Evolutionary conservation across 1,140 invertebrate genomes (phyloP), one percentile per base, ranked within the genome.

Genomic region (Leguminivora glycinivorella): DNA sequence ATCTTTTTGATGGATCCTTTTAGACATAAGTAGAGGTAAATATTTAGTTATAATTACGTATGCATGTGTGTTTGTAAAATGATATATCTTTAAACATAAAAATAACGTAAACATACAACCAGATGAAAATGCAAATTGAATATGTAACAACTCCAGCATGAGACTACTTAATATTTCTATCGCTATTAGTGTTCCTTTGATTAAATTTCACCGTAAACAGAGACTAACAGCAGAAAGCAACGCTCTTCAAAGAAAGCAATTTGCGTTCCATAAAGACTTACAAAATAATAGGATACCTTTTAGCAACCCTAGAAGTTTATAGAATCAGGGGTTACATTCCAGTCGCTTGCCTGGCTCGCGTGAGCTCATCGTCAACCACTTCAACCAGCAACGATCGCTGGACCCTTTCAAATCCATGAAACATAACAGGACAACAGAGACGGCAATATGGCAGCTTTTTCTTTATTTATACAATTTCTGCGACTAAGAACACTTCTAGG

Each of bases 241-340:
- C 19, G 47, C 47, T 22, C 7, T 22, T 52, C 19, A 52, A 52
- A 52, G 47, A 22, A 22, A 52, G 19, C 47, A 22, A 52, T 52
- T 52, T 52, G 47, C 47, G 47, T 52, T 52, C 19, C 10, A 52
- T 22, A 9, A 52, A 52, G 47, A 52, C 47, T 52, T 52, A 22
- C 7, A 19, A 52, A 22, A 52, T 22, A 52, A 22, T 52, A 52
- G 19, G 47, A 52, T 52, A 22, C 19, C 47, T 52, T 52, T 19
- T 52, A 52, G 47, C 19, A 52, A 52, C 19, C 47, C 47, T 52
- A 52, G 47, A 52, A 22, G 19, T 9, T 52, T 22, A 10, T 10
- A 22, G 19, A 52, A 52, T 52, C 47, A 19, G n/a, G n/a, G n/a
- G 7, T 10, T n/a, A 19, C 19, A 52, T 52, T n/a, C 19, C 19